phyloP scores from a whole-genome alignment of 2,888 invertebrate species.

The Dryobota labecula region DNA sequence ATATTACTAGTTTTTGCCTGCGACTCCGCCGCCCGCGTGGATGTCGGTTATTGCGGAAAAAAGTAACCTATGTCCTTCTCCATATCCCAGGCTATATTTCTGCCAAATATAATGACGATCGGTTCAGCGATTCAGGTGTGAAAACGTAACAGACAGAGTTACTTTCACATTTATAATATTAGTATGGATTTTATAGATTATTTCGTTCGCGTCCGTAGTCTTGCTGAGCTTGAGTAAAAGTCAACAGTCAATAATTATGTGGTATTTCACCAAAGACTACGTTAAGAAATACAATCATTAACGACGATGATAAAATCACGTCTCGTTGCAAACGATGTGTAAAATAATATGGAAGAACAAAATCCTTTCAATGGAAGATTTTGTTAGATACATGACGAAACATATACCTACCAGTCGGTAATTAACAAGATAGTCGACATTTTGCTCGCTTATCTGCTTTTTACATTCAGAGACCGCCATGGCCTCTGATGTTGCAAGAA shows the following conservation, averaged over 20 bases:
- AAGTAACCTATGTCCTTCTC: no score
- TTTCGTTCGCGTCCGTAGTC: not conserved
- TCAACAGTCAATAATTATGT: not conserved
- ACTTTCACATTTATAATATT: no score
- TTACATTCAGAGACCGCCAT: not conserved
- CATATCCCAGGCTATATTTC: no score
- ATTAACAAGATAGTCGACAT: not conserved
- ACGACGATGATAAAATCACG: not conserved
- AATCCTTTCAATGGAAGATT: not conserved
- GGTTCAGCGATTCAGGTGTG: no score
- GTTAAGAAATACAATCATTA: not conserved
- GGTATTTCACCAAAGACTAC: slow-evolving; percentile 14
- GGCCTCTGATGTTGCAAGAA: slow-evolving; percentile 7
- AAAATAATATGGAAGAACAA: slow-evolving; percentile 8
- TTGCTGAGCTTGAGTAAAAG: not conserved
- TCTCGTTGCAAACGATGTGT: slow-evolving; percentile 8
- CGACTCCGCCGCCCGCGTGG: no score
- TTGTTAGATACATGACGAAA: slow-evolving; percentile 7
- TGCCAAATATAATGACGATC: no score
- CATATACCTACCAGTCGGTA: not conserved
- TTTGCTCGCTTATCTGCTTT: not conserved
- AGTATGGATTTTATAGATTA: no score
- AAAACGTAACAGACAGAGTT: no score
- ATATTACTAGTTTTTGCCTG: no score
- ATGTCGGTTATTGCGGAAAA: no score